Conservation (phyloP, 2,888 invertebrate genomes). For the Lithosia quadra region DNA sequence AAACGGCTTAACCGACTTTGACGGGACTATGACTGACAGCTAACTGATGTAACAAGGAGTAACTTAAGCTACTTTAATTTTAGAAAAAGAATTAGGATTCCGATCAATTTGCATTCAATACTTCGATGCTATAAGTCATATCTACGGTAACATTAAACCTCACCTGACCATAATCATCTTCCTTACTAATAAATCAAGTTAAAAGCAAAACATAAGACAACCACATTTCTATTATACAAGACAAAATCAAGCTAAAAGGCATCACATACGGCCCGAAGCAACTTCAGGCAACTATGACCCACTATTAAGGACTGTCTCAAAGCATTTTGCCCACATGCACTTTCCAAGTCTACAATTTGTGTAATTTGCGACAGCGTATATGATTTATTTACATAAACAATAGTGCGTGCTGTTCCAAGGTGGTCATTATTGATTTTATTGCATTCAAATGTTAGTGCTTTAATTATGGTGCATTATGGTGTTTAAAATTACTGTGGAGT, state of each 20-base stretch:
- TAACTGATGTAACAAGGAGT: too few relatives aligned
- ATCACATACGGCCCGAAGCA: slow-evolving; percentile 61
- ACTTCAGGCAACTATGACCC: slow-evolving; percentile 69
- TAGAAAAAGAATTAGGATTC: too few relatives aligned
- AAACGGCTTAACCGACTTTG: too few relatives aligned
- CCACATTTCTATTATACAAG: slow-evolving; percentile 51
- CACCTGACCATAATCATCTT: slow-evolving; percentile 18
- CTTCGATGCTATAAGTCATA: slow-evolving; percentile 5
- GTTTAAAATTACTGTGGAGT: neutral
- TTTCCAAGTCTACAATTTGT: slow-evolving; percentile 77
- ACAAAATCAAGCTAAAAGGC: slow-evolving; percentile 60
- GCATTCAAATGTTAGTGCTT: slow-evolving; percentile 53
- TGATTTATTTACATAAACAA: slow-evolving; percentile 84
- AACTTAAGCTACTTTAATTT: neutral
- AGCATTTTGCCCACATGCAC: slow-evolving; percentile 73
- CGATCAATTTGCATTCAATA: too few relatives aligned
- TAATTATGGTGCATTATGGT: slow-evolving; percentile 55
- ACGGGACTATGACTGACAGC: too few relatives aligned
- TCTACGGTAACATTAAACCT: slow-evolving; percentile 1
- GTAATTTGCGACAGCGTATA: slow-evolving; percentile 79
- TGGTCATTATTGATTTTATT: slow-evolving; percentile 71
- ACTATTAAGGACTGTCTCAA: slow-evolving; percentile 80
- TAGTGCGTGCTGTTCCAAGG: slow-evolving; percentile 55
- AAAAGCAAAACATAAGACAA: slow-evolving; percentile 31
- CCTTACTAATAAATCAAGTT: slow-evolving; percentile 23